Percentiles rank a stretch among this genome's conserved stretches.
These are phyloP conservation scores for Nautilus pompilius DNA, from an alignment of 1,140 invertebrate genomes.

Conservation along the genomic window DNA sequence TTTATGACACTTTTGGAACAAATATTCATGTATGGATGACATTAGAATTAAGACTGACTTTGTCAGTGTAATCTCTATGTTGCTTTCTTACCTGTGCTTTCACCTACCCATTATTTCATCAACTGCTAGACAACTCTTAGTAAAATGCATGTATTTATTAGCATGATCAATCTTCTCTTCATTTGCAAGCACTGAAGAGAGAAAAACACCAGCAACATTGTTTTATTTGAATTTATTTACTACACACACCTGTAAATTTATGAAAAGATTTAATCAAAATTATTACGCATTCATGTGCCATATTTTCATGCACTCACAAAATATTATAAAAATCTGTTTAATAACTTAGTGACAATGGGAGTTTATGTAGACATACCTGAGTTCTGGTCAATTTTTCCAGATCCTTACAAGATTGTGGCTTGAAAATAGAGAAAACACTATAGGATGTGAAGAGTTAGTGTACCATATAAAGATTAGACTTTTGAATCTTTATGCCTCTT, in stretches of 20 bases:
- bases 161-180: neutral
- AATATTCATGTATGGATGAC: neutral
- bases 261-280: too few relatives aligned
- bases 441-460: neutral
- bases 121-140: neutral
- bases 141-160: neutral
- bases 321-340: neutral
- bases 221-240: neutral
- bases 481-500: too few relatives aligned
- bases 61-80: neutral
- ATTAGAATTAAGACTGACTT: neutral
- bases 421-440: neutral
- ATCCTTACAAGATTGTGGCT: neutral
- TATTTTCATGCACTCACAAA: neutral
- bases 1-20: neutral
- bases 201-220: neutral
- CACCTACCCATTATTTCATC: too few relatives aligned
- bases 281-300: too few relatives aligned
- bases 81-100: neutral
- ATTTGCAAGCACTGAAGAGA: neutral
- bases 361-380: neutral
- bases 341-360: neutral
- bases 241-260: too few relatives aligned
- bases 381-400: neutral
- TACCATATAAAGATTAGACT: too few relatives aligned